These are phyloP conservation scores for Leptinotarsa rubiginosa DNA, from an alignment of 2,888 invertebrate genomes.

Conservation along the genomic window DNA sequence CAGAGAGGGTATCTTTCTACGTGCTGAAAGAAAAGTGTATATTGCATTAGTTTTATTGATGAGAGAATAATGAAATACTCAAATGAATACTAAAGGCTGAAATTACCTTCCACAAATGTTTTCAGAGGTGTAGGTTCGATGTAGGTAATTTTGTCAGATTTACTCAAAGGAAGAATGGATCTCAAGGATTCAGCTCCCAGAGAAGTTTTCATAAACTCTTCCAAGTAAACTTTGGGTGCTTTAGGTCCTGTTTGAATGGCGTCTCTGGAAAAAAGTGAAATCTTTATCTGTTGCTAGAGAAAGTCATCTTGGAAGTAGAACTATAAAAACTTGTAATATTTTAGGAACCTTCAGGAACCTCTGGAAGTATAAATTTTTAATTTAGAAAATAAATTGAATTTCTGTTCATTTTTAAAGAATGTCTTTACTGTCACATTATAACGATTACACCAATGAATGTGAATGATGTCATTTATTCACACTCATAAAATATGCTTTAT, in stretches of 20 bases:
- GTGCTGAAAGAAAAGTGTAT: slow-evolving; percentile 37
- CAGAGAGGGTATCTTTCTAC: slow-evolving; percentile 45
- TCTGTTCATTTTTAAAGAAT: too few relatives aligned
- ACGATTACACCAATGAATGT: too few relatives aligned
- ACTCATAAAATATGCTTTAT: too few relatives aligned
- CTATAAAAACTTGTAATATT: too few relatives aligned
- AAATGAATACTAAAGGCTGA: too few relatives aligned
- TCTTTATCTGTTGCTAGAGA: not conserved
- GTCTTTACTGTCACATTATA: too few relatives aligned
- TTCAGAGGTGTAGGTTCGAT: slow-evolving; percentile 36
- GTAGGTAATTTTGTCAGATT: slow-evolving; percentile 41
- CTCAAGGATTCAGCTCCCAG: slow-evolving; percentile 33
- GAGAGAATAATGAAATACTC: too few relatives aligned
- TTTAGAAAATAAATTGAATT: too few relatives aligned
- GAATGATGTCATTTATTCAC: too few relatives aligned
- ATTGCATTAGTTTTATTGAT: slow-evolving; percentile 1
- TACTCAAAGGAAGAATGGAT: slow-evolving; percentile 38
- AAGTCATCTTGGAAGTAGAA: not conserved
- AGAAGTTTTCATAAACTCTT: not conserved
- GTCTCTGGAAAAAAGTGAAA: slow-evolving; percentile 23
- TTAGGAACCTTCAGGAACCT: too few relatives aligned
- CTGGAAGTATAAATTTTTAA: too few relatives aligned
- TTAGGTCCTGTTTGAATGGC: not conserved
- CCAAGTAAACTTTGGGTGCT: slow-evolving; percentile 4
- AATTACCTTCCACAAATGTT: slow-evolving; percentile 49